phyloP scores from a whole-genome alignment of 2,797 vertebrate genomes.

The Cyclura pinguis region DNA sequence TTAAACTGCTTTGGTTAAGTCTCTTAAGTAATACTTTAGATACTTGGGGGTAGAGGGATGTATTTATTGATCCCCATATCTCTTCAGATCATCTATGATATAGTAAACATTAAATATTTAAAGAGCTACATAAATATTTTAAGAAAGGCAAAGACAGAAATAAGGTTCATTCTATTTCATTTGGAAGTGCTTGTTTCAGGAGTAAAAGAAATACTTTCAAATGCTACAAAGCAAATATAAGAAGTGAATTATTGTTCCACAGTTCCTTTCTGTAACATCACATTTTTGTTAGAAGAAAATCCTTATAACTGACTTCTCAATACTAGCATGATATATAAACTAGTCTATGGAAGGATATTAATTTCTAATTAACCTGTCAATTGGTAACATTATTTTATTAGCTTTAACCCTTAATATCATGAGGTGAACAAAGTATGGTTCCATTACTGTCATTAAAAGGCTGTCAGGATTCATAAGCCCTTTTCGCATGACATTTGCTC shows the following conservation, averaged over 20 bases:
- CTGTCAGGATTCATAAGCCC: background rate
- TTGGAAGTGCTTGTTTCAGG: background rate
- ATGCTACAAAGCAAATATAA: background rate
- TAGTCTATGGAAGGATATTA: background rate
- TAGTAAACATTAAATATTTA: slow-evolving; percentile 18
- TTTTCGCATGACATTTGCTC: too few species aligned
- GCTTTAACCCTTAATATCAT: background rate
- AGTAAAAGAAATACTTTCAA: background rate
- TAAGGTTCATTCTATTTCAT: slow-evolving; percentile 21
- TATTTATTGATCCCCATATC: slow-evolving; percentile 13
- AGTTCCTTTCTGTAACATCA: rapidly evolving
- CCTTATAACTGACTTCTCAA: background rate
- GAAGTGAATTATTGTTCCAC: background rate
- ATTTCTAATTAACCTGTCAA: background rate
- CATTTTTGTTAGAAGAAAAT: rapidly evolving
- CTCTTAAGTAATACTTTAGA: slow-evolving; percentile 4
- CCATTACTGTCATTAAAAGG: background rate
- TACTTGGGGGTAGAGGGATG: background rate
- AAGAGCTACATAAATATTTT: slow-evolving; percentile 30
- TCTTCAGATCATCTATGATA: background rate
- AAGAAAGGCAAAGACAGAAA: background rate
- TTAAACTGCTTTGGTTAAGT: background rate
- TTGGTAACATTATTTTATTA: too few species aligned
- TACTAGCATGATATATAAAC: background rate
- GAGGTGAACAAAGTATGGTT: background rate